These are phyloP conservation scores for Cetoscarus ocellatus DNA, from an alignment of 2,797 vertebrate species.

Conservation along the genomic window DNA sequence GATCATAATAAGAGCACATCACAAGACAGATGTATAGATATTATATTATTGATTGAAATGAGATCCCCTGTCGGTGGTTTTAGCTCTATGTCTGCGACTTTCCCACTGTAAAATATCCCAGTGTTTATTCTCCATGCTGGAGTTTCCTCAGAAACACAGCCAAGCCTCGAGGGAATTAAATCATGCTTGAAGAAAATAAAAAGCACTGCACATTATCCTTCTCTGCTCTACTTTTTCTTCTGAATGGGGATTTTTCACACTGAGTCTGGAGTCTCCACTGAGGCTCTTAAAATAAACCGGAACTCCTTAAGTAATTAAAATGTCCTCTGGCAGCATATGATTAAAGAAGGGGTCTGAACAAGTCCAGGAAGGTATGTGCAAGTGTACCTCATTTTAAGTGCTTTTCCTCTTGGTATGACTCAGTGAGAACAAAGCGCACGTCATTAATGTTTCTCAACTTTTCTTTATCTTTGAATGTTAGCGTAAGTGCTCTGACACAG, in stretches of 20 bases:
- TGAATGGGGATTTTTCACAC: not conserved
- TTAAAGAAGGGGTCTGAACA: not conserved
- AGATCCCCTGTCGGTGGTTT: too few relatives aligned
- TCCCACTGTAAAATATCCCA: too few relatives aligned
- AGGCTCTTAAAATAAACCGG: not conserved
- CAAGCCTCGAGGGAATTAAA: slow-evolving; percentile 10
- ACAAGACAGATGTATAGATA: too few relatives aligned
- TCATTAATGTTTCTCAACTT: not conserved
- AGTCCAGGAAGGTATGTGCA: not conserved
- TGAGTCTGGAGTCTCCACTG: not conserved
- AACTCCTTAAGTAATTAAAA: not conserved
- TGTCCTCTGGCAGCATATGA: not conserved
- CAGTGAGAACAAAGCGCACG: not conserved
- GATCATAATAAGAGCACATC: too few relatives aligned
- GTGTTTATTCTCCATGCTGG: not conserved
- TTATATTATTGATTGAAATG: too few relatives aligned
- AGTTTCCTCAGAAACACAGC: not conserved
- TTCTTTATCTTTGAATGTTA: not conserved
- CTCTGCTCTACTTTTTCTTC: not conserved
- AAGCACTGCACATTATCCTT: not conserved
- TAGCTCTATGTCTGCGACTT: too few relatives aligned
- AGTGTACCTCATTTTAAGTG: not conserved
- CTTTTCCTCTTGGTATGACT: not conserved
- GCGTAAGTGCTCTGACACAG: not conserved
- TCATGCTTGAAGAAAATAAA: not conserved